phyloP scores from a whole-genome alignment of 2,113 vertebrate species.

The Pipra filicauda region DNA sequence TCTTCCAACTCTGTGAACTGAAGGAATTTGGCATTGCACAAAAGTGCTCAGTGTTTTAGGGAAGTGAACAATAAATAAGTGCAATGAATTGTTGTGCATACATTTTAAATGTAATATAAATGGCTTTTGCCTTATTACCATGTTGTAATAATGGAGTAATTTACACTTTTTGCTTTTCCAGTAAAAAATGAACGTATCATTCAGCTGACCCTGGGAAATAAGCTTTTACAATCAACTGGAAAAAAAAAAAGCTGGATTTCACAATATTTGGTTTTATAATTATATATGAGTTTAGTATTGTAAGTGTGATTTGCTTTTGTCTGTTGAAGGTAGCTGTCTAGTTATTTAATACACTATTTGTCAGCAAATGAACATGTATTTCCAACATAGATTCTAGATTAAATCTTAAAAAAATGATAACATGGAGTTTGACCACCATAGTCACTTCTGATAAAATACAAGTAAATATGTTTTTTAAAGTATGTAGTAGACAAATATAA shows the following conservation, averaged over 20 bases:
- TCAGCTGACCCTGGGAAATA: constrained; percentile 27
- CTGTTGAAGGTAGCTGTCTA: not conserved
- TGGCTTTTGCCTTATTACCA: not conserved
- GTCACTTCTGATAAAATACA: constrained; percentile 23
- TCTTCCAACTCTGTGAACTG: not conserved
- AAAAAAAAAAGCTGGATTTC: constrained; percentile 42
- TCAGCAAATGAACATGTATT: not conserved
- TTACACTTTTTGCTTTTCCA: not conserved
- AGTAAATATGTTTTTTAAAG: constrained; percentile 40
- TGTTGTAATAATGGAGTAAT: not conserved
- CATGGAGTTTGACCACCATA: constrained; percentile 35
- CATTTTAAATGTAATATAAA: not conserved
- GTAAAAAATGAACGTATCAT: not conserved
- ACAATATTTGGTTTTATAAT: constrained; percentile 6
- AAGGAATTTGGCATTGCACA: not conserved
- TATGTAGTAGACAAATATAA: constrained; percentile 12
- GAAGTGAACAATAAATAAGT: not conserved
- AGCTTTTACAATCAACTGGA: constrained; percentile 54
- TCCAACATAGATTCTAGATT: not conserved
- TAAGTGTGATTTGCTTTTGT: constrained; percentile 5
- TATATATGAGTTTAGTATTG: not conserved
- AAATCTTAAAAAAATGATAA: constrained; percentile 7
- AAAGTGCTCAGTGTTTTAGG: not conserved
- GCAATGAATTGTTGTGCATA: not conserved
- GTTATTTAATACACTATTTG: not conserved